Base-by-base conservation (phyloP, 2,888 invertebrate species). In the Drosophila limbata region DNA sequence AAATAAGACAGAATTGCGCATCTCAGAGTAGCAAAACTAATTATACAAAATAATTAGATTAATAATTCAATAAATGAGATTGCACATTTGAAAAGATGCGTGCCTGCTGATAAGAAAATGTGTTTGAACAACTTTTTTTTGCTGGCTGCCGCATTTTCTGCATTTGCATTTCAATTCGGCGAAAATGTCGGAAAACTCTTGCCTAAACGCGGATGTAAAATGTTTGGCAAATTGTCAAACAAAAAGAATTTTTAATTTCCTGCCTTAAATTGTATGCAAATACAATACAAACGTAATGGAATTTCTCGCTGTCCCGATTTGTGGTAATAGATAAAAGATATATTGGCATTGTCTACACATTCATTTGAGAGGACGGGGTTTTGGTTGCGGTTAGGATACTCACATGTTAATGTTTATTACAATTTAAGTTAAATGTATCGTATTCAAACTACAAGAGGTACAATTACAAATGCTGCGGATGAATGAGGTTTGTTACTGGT, bases 161-260 rank as follows among this genome's bases (percentile, higher is more conserved):
- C 55, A 77, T 77, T 79, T 60, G 50, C 77, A 79, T 66, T 81
- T 80, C 59, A 73, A 79, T 79, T 83, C 77, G 47, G 28, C 40
- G 21, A 59, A 76, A 79, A 63, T 64, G 44, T 64, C 37, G 45
- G 50, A 42, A 76, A 53, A 51, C 75, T 59, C 37, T 53, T 61
- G 77, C 51, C 64, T 65, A 75, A 87, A 74, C 69, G 70, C 76
- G 77, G 83, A 82, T 82, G 68, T 72, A 78, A 76, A 80, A 83
- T 86, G 70, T 81, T 78, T 87, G 90, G 83, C 88, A 85, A 83
- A 87, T 87, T 83, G 88, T 83, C 90, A 90, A 89, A 88, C 81
- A 78, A 78, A 75, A 72, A 84, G 73, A 73, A 79, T 80, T 84
- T 84, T 84, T 84, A 84, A 84, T 84, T 84, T 84, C 84, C 84